phyloP scores from a whole-genome alignment of 2,888 invertebrate species.

The Dysmachus trigonus region DNA sequence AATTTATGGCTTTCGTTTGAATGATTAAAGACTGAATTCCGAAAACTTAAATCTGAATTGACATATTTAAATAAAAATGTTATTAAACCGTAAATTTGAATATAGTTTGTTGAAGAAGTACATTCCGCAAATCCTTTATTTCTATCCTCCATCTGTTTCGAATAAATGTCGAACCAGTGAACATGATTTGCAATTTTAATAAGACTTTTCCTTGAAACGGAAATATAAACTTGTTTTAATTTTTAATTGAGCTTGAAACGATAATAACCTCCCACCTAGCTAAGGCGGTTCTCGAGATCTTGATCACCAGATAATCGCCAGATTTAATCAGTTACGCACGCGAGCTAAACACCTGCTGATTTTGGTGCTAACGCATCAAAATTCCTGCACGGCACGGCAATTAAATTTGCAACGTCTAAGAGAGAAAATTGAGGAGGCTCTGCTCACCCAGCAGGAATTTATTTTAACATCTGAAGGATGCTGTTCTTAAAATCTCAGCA shows the following conservation, averaged over 20 bases:
- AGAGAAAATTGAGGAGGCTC: background rate
- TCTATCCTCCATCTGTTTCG: background rate
- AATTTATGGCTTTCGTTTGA: background rate
- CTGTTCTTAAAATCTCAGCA: background rate
- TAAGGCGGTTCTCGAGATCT: background rate
- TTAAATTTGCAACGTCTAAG: background rate
- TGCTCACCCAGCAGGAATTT: background rate
- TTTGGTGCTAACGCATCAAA: background rate
- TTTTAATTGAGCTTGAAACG: background rate
- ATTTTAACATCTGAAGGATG: background rate
- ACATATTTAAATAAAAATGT: background rate
- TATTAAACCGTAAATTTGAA: background rate
- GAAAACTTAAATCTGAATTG: background rate
- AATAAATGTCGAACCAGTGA: background rate
- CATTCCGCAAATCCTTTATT: background rate
- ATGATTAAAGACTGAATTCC: background rate
- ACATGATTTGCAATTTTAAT: background rate
- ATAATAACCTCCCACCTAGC: background rate
- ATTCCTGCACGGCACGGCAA: background rate
- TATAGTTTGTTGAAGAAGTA: background rate
- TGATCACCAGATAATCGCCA: background rate
- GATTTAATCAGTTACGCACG: background rate
- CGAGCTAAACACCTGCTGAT: background rate
- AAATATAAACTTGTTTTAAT: background rate
- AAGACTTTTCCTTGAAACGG: background rate